phyloP scores from a whole-genome alignment of 2,888 invertebrate species.

The Reticulitermes lucifugus region DNA sequence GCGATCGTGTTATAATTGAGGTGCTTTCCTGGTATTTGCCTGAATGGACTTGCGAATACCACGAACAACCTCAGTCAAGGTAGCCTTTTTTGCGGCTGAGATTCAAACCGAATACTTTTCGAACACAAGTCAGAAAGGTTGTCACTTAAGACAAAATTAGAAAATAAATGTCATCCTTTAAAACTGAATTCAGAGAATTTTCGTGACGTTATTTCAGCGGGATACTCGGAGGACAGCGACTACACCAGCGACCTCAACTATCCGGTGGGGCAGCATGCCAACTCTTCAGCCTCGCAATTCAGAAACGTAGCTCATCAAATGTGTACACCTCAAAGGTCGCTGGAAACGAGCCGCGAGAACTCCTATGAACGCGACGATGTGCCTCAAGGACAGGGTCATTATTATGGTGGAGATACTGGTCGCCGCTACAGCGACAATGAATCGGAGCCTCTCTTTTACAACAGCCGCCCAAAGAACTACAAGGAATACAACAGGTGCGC shows the following conservation, averaged over 20 bases:
- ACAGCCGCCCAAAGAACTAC: conserved; percentile 82
- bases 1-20: no score
- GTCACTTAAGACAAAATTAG: no score
- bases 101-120: no score
- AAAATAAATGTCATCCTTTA: no score
- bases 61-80: no score
- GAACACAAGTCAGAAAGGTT: no score
- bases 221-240: conserved; percentile 96
- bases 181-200: not conserved
- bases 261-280: conserved; percentile 89
- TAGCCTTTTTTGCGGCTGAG: no score
- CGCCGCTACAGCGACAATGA: conserved; percentile 52
- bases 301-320: conserved; percentile 81
- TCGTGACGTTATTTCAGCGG: conserved; percentile 71
- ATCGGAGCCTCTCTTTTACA: conserved; percentile 85
- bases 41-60: no score
- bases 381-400: conserved; percentile 42
- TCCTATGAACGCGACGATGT: conserved; percentile 84
- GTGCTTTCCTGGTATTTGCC: no score
- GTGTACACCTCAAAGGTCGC: conserved; percentile 80
- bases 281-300: conserved; percentile 92
- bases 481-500: conserved; percentile 67
- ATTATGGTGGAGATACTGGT: conserved; percentile 39
- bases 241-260: conserved; percentile 97
- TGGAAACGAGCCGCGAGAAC: conserved; percentile 84